Conservation (phyloP, 1,140 invertebrate genomes). For the Odontomachus brunneus region DNA sequence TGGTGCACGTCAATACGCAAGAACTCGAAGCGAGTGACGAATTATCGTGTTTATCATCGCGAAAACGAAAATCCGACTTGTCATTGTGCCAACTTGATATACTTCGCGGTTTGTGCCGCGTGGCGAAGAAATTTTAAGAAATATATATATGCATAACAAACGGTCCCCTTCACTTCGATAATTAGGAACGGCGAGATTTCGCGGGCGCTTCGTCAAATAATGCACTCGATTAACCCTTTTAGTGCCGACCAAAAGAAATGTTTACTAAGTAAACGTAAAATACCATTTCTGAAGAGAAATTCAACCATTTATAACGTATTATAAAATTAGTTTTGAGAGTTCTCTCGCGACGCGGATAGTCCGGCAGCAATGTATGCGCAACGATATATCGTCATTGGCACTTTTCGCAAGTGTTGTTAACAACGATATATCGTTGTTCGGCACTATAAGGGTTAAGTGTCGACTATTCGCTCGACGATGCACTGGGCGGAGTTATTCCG, state of each 20-base stretch:
- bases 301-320: too few species aligned
- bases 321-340: too few species aligned
- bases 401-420: too few species aligned
- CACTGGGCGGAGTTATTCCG: not conserved
- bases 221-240: constrained; percentile 9
- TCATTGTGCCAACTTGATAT: constrained; percentile 59
- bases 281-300: too few species aligned
- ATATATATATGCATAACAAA: not conserved
- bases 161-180: not conserved
- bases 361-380: too few species aligned
- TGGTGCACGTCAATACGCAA: not conserved
- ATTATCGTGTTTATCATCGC: constrained; percentile 54
- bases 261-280: too few species aligned
- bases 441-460: too few species aligned
- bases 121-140: not conserved
- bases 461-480: not conserved
- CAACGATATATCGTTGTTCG: too few species aligned
- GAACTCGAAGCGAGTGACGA: constrained; percentile 24
- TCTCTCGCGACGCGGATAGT: too few species aligned
- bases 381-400: too few species aligned
- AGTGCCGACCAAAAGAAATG: too few species aligned
- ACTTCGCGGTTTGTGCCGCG: not conserved
- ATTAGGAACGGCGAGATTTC: not conserved
- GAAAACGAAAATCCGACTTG: constrained; percentile 49
- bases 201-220: not conserved